Evolutionary conservation across 2,888 invertebrate species (phyloP), one percentile per base, ranked within the genome.

Genomic region (Ennomos quercinarius): DNA sequence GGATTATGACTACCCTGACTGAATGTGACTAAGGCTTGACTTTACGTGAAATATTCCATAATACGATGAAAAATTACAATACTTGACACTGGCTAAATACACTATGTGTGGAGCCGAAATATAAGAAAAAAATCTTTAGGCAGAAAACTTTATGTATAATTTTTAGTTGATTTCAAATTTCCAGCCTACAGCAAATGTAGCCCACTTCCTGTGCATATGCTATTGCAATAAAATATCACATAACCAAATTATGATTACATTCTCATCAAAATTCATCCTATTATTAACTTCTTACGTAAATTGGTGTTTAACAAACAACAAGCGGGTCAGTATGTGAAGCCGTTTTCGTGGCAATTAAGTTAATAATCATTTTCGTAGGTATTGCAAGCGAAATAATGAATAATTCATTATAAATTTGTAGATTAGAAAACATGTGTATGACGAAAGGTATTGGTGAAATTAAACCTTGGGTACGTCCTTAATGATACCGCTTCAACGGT

Each of bases 211-310:
- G 8, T 27, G 34, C 35, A 34, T 9, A 48, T 40, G 37, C 57
- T 46, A 37, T 45, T 52, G 46, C 47, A 54, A 37, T 36, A 11
- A 44, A 17, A 49, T 35, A 40, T 37, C 41, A 51, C n/a, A 58
- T 35, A 50, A 46, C 50, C 39, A 57, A 54, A 60, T 52, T 42
- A 47, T 44, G 53, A 49, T 53, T 59, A 59, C 47, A 48, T 34
- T 40, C 43, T 48, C 57, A 57, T 38, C 46, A 48, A 55, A 60
- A 56, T 47, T 37, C 45, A 54, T 45, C 47, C 36, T 47, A 51
- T 51, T 60, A 60, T 55, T 61, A 56, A 59, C 64, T 39, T 55
- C 41, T 65, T 64, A 62, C 54, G 53, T 63, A 60, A 61, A 62
- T 13, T 43, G 8, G 54, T 51, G 56, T 60, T 61, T 39, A 61